A percentile compares a stretch with the other conserved stretches of the same genome.
Conservation (phyloP, 2,888 invertebrate species). For the Pyrochroa serraticornis region DNA sequence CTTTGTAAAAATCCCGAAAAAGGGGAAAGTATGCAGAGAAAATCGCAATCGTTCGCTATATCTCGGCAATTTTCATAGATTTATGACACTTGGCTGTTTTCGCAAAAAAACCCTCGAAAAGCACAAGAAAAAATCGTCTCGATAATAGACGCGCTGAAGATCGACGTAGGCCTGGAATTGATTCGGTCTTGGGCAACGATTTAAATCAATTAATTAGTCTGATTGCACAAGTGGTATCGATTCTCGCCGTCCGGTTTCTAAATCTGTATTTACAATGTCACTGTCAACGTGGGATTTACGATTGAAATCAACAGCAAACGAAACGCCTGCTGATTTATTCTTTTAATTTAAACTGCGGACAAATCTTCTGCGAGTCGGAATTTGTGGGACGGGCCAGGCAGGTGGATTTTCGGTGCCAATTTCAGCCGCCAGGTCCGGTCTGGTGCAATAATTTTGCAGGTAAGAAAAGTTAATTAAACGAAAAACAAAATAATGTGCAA, state of each 20-base stretch:
- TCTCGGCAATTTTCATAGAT: slow-evolving; percentile 27
- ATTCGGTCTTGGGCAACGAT: slow-evolving; percentile 15
- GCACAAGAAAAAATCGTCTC: background rate
- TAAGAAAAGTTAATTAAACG: no score
- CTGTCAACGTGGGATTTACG: slow-evolving; percentile 26
- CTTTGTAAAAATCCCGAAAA: slow-evolving; percentile 9
- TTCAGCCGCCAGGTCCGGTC: no score
- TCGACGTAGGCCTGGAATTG: slow-evolving; percentile 6
- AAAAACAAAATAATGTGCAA: no score
- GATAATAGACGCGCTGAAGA: background rate
- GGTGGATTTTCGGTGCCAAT: no score
- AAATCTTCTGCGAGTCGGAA: background rate
- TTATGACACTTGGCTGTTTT: slow-evolving; percentile 16
- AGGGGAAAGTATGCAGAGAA: slow-evolving; percentile 3
- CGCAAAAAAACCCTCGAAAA: background rate
- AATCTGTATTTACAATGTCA: slow-evolving; percentile 28
- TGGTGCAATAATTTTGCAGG: no score
- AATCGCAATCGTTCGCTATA: slow-evolving; percentile 20
- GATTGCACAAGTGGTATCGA: slow-evolving; percentile 25
- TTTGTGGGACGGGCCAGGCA: no score
- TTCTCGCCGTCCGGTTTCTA: slow-evolving; percentile 25
- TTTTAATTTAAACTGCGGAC: slow-evolving; percentile 5
- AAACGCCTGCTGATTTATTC: slow-evolving; percentile 12
- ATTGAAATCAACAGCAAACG: background rate
- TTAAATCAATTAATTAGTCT: slow-evolving; percentile 24